Percentiles rank a stretch among this genome's conserved stretches.
Evolutionary conservation across 2,888 invertebrate species (phyloP).

Genomic region (Sinohyriopsis cumingii): DNA sequence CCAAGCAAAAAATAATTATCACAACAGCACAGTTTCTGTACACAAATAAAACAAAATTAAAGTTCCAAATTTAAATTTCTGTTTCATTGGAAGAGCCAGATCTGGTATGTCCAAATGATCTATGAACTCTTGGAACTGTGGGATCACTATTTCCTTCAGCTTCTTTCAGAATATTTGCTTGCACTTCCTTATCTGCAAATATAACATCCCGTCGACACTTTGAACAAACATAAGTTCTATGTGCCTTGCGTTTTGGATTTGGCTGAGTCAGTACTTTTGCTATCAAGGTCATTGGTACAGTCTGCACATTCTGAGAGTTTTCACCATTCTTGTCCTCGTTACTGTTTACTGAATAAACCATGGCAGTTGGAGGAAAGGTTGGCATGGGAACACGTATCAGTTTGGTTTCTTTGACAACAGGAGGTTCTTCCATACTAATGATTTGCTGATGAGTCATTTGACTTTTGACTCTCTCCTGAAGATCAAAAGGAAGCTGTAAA

Average conservation of each 20-base stretch:
- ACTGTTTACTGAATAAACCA: constrained; percentile 77
- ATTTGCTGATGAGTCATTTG: constrained; percentile 70
- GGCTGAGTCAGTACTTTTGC: constrained; percentile 65
- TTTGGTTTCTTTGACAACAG: constrained; percentile 46
- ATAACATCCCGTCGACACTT: constrained; percentile 61
- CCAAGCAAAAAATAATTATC: too few relatives aligned
- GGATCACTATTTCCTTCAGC: constrained; percentile 14
- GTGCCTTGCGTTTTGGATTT: constrained; percentile 48
- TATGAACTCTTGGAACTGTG: constrained; percentile 31
- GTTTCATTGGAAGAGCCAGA: constrained; percentile 54
- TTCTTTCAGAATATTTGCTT: constrained; percentile 44
- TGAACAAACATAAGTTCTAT: constrained; percentile 61
- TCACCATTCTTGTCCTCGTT: constrained; percentile 19
- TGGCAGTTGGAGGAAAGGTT: constrained; percentile 88
- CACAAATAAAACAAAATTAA: neutral
- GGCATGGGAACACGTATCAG: constrained; percentile 84
- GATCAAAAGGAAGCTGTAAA: constrained; percentile 88
- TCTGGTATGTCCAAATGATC: constrained; percentile 25
- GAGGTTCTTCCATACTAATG: constrained; percentile 55
- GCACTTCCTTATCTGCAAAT: constrained; percentile 58
- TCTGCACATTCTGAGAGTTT: constrained; percentile 25
- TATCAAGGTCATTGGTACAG: constrained; percentile 65
- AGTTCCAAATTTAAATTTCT: constrained; percentile 39
- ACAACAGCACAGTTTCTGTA: too few relatives aligned
- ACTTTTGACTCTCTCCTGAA: constrained; percentile 86